Percentiles rank a stretch among this genome's conserved stretches.
Evolutionary conservation across 2,113 vertebrate genomes (phyloP).

Genomic region (Trochalopteron elliotii): DNA sequence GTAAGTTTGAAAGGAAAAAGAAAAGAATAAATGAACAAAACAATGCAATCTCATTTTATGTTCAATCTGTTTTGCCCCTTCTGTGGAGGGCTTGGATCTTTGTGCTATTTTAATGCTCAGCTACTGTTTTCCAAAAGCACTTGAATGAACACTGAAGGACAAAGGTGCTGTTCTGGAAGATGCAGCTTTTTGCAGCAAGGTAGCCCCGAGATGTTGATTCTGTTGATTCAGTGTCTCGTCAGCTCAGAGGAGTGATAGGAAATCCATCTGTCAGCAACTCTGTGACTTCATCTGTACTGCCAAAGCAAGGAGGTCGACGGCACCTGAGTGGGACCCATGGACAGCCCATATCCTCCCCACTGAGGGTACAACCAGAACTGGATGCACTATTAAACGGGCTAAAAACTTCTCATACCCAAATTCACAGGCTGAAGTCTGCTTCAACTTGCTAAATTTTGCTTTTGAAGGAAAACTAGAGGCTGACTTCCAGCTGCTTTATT

Average conservation of each 20-base stretch:
- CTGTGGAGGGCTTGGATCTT: not conserved
- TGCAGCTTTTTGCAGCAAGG: not conserved
- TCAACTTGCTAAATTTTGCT: not conserved
- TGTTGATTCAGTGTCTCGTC: slow-evolving; percentile 68
- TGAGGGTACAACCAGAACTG: not conserved
- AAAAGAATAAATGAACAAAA: not conserved
- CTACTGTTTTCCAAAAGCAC: slow-evolving; percentile 43
- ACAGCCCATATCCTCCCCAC: not conserved
- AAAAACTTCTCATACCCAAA: not conserved
- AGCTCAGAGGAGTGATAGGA: slow-evolving; percentile 1
- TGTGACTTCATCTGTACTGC: not conserved
- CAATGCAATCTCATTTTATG: not conserved
- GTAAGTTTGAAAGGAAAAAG: not conserved
- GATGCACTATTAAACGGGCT: not conserved
- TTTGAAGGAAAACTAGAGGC: not conserved
- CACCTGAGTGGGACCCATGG: not conserved
- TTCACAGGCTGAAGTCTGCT: not conserved
- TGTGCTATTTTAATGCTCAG: slow-evolving; percentile 50
- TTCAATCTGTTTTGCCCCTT: not conserved
- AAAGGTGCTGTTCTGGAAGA: slow-evolving; percentile 55
- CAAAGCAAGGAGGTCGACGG: not conserved
- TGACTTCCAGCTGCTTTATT: not conserved
- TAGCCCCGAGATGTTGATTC: slow-evolving; percentile 23
- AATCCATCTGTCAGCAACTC: slow-evolving; percentile 32
- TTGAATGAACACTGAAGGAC: slow-evolving; percentile 51